These are phyloP conservation scores for Petrolisthes cinctipes DNA, from an alignment of 2,888 invertebrate species.

Conservation along the genomic window DNA sequence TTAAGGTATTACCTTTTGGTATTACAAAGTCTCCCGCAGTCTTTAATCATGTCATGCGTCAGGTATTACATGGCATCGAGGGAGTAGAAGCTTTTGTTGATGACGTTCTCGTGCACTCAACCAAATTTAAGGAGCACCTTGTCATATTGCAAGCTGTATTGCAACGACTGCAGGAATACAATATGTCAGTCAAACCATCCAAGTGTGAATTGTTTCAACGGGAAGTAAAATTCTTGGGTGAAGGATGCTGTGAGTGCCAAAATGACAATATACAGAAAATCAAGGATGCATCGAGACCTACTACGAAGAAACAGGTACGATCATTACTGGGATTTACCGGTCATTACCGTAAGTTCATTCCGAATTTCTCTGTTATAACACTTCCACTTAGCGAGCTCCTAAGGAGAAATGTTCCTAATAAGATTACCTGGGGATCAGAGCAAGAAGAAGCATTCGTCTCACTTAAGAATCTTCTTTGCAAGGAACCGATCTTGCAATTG, in stretches of 20 bases:
- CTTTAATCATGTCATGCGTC: conserved; percentile 2
- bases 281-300: not conserved
- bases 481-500: conserved; percentile 13
- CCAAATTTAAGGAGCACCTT: conserved; percentile 10
- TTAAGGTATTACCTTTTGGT: not conserved
- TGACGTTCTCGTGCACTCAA: not conserved
- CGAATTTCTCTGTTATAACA: not conserved
- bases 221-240: conserved; percentile 5
- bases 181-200: too few species aligned
- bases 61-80: not conserved
- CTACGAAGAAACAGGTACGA: conserved; percentile 28
- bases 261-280: conserved; percentile 3
- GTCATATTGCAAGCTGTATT: not conserved
- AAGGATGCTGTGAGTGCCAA: not conserved
- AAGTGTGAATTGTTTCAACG: not conserved
- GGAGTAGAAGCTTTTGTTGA: conserved; percentile 25
- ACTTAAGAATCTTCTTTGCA: not conserved
- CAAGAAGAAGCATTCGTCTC: not conserved
- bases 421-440: not conserved
- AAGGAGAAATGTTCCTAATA: conserved; percentile 12
- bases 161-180: not conserved
- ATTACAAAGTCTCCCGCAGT: not conserved
- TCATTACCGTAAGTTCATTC: conserved; percentile 16
- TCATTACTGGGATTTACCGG: conserved; percentile 1
- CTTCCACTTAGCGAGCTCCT: not conserved